These are phyloP conservation scores for Zaprionus kolodkinae DNA, from an alignment of 1,140 invertebrate species.

Conservation along the genomic window DNA sequence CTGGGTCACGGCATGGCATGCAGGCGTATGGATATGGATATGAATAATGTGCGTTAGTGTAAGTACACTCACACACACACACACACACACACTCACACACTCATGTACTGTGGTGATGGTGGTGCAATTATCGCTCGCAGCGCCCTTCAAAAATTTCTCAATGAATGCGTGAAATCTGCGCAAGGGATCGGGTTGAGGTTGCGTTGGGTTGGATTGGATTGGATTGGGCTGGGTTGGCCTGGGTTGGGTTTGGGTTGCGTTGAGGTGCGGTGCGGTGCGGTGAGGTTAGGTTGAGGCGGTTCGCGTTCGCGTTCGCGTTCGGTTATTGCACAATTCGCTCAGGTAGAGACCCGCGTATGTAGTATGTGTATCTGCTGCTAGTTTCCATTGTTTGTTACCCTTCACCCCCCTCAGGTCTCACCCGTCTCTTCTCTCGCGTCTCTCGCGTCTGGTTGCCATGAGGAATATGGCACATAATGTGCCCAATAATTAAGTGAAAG, in stretches of 20 bases:
- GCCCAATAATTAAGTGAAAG: constrained; percentile 82
- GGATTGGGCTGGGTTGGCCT: neutral
- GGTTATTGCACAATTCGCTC: constrained; percentile 42
- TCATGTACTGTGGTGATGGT: constrained; percentile 22
- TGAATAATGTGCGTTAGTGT: neutral
- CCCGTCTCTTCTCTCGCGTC: neutral
- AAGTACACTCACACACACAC: constrained; percentile 3
- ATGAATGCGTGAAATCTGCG: constrained; percentile 72
- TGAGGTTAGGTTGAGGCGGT: constrained; percentile 6
- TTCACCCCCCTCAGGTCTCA: constrained; percentile 7
- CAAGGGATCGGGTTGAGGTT: neutral
- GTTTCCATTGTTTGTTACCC: constrained; percentile 45
- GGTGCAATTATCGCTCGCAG: constrained; percentile 69
- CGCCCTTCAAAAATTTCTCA: constrained; percentile 66
- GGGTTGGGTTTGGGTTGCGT: no score
- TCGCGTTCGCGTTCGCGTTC: constrained; percentile 12
- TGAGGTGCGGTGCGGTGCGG: neutral
- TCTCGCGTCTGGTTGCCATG: constrained; percentile 63
- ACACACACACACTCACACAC: neutral
- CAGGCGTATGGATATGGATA: constrained; percentile 10
- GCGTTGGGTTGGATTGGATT: neutral
- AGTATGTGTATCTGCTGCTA: constrained; percentile 17
- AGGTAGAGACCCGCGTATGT: constrained; percentile 22
- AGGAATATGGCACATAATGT: constrained; percentile 75
- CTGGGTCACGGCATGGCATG: constrained; percentile 32